Conservation (phyloP, 30 jellyfish, hydroid and myxozoan species). For the Pseudorhiza aurosa region DNA sequence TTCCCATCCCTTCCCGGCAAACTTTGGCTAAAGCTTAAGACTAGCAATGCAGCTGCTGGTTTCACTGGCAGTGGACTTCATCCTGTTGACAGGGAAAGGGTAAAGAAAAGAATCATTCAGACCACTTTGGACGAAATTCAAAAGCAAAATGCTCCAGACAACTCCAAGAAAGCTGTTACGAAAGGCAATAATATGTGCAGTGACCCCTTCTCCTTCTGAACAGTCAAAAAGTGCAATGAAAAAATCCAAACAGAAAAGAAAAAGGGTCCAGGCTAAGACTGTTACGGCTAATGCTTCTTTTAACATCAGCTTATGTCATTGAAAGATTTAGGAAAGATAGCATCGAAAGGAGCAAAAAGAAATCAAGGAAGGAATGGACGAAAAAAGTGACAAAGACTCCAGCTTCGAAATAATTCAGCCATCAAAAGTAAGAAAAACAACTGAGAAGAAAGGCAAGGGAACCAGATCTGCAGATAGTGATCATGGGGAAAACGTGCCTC, state of each 20-base stretch:
- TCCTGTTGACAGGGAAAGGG: constrained; percentile 29
- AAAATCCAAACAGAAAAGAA: constrained; percentile 22
- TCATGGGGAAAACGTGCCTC: no score
- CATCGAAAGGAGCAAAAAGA: no score
- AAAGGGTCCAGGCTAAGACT: no score
- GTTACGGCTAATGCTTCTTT: constrained; percentile 35
- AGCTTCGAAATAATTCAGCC: no score
- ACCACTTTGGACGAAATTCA: not conserved
- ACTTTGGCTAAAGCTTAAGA: constrained; percentile 20
- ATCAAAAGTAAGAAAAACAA: no score
- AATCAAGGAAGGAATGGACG: no score
- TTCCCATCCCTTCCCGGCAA: constrained; percentile 52
- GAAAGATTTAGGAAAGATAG: constrained; percentile 25
- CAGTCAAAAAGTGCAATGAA: constrained; percentile 37
- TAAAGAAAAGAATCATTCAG: constrained; percentile 10
- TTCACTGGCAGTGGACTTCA: constrained; percentile 47
- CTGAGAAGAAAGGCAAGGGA: no score
- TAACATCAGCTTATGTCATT: constrained; percentile 15
- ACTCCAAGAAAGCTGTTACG: constrained; percentile 43
- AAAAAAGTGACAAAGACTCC: no score
- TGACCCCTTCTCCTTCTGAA: constrained; percentile 29
- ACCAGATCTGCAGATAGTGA: no score
- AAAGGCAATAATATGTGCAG: constrained; percentile 35
- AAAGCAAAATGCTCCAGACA: not conserved
- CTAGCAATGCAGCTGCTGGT: constrained; percentile 47